phyloP scores from a whole-genome alignment of 2,888 invertebrate genomes.

The Nomada fucata region DNA sequence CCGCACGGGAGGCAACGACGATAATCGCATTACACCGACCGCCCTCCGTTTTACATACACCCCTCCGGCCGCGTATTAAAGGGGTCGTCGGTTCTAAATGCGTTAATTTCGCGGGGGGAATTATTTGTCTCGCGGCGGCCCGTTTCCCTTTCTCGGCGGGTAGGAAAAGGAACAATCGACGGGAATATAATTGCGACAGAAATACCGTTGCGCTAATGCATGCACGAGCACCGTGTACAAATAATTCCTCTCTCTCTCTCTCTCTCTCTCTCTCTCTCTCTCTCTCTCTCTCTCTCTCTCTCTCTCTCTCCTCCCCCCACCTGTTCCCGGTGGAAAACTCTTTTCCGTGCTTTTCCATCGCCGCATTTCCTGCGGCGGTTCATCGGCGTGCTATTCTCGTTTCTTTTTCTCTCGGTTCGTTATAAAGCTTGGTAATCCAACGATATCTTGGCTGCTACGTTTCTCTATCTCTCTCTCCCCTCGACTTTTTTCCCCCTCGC shows the following conservation, averaged over 20 bases:
- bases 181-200: conserved; percentile 42
- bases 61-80: conserved; percentile 36
- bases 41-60: conserved; percentile 20
- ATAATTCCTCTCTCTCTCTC: no score
- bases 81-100: conserved; percentile 34
- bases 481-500: not conserved
- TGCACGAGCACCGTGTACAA: conserved; percentile 37
- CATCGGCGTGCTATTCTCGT: conserved; percentile 47
- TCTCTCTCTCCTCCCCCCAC: not conserved
- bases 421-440: conserved; percentile 53
- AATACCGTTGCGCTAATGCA: conserved; percentile 51
- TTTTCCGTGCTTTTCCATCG: conserved; percentile 43
- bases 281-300: no score
- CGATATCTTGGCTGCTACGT: conserved; percentile 50
- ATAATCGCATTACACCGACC: conserved; percentile 49
- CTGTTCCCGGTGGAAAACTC: conserved; percentile 19
- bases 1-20: conserved; percentile 38
- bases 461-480: not conserved
- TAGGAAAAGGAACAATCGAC: not conserved
- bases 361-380: conserved; percentile 37
- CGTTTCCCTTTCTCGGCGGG: not conserved
- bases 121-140: conserved; percentile 34
- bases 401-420: conserved; percentile 41
- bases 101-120: conserved; percentile 50
- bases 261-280: no score